Percentiles rank a stretch among this genome's conserved stretches.
Conservation (phyloP, 2,113 vertebrate genomes). For the Cochlearius cochlearius region DNA sequence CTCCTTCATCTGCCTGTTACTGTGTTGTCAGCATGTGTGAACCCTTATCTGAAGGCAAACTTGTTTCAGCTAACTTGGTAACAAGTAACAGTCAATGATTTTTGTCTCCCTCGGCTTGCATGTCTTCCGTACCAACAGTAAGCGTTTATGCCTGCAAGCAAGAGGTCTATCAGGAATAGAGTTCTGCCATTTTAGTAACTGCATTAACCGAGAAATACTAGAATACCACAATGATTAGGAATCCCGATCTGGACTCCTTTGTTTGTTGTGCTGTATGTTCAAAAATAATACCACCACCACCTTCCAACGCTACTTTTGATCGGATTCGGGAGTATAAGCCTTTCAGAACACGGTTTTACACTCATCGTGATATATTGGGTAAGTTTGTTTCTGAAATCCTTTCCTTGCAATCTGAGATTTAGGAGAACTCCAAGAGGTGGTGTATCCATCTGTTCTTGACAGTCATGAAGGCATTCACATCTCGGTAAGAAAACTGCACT, state of each 20-base stretch:
- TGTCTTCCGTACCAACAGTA: not conserved
- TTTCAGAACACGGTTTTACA: constrained; percentile 60
- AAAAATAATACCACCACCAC: constrained; percentile 55
- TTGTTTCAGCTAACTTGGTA: not conserved
- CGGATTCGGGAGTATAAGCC: constrained; percentile 63
- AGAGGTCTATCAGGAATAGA: not conserved
- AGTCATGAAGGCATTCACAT: not conserved
- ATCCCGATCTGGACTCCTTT: constrained; percentile 42
- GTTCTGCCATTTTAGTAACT: not conserved
- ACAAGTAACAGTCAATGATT: not conserved
- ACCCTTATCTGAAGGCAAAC: not conserved
- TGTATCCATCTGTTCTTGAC: not conserved
- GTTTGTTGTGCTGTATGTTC: constrained; percentile 70
- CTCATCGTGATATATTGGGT: constrained; percentile 64
- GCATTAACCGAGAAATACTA: not conserved
- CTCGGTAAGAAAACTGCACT: not conserved
- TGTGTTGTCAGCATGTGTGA: not conserved
- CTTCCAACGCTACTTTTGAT: constrained; percentile 31
- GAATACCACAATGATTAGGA: constrained; percentile 56
- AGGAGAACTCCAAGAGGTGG: not conserved
- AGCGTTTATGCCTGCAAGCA: not conserved
- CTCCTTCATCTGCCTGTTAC: not conserved
- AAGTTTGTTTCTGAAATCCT: constrained; percentile 9
- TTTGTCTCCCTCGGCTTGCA: not conserved
- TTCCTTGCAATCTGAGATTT: not conserved